A percentile compares a stretch with the other conserved stretches of the same genome.
Evolutionary conservation across 2,888 invertebrate genomes (phyloP).

Genomic region (Allygus modestus): DNA sequence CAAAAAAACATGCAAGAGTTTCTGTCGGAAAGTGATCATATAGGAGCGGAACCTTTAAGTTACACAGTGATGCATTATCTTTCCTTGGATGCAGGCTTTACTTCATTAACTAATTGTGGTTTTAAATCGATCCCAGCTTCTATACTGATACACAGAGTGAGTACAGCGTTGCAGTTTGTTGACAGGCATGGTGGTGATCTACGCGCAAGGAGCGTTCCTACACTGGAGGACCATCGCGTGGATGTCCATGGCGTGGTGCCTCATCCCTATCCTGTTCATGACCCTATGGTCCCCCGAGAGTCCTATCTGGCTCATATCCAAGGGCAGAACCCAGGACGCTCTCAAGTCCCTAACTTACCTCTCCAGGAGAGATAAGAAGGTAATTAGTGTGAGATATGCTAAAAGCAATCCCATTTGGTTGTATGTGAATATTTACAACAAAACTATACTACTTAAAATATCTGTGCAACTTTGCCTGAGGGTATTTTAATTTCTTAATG

Average conservation of each 20-base stretch:
- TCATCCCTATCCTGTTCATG: slow-evolving; percentile 76
- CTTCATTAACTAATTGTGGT: too few species aligned
- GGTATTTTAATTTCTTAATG: not conserved
- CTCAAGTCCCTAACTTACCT: slow-evolving; percentile 76
- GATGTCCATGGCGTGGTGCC: slow-evolving; percentile 77
- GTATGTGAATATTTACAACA: too few species aligned
- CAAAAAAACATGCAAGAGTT: too few species aligned
- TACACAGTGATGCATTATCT: too few species aligned
- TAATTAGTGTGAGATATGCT: too few species aligned
- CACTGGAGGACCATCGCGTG: slow-evolving; percentile 79
- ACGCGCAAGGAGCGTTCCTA: slow-evolving; percentile 77
- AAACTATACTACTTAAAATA: too few species aligned
- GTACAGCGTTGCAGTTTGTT: slow-evolving; percentile 28
- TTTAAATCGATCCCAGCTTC: too few species aligned
- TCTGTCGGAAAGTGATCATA: too few species aligned
- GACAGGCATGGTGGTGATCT: slow-evolving; percentile 78
- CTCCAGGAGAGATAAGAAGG: slow-evolving; percentile 68
- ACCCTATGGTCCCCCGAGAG: slow-evolving; percentile 77
- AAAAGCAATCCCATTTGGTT: too few species aligned
- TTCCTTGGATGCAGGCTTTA: too few species aligned
- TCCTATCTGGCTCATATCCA: slow-evolving; percentile 79
- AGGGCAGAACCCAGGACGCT: slow-evolving; percentile 78
- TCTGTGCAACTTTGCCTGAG: too few species aligned
- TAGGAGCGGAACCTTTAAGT: too few species aligned
- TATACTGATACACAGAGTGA: not conserved